These are phyloP conservation scores for Taeniopygia guttata DNA, from an alignment of 2,797 vertebrate genomes.

Conservation along the genomic window DNA sequence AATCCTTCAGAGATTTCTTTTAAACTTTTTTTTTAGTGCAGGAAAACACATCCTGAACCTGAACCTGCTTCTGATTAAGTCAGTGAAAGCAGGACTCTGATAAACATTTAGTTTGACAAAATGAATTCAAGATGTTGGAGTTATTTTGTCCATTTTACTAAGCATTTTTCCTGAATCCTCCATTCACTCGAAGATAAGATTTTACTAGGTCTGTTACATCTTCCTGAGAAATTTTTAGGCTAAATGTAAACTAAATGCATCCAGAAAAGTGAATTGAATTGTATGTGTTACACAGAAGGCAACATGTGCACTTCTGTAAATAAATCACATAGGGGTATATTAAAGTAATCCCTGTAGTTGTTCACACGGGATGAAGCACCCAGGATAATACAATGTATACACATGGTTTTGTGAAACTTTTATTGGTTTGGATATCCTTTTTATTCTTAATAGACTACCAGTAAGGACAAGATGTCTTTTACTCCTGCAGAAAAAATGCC, in stretches of 20 bases:
- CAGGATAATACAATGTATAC: not conserved
- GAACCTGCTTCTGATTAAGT: slow-evolving; percentile 58
- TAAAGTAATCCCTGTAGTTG: slow-evolving; percentile 24
- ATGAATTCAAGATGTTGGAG: slow-evolving; percentile 64
- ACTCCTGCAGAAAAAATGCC: not conserved
- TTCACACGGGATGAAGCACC: not conserved
- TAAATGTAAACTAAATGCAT: not conserved
- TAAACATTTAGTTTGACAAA: slow-evolving; percentile 60
- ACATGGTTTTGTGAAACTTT: slow-evolving; percentile 3
- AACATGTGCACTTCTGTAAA: not conserved
- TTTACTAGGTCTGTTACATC: not conserved
- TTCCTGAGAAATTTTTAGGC: not conserved
- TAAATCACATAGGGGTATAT: not conserved
- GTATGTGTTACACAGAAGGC: not conserved
- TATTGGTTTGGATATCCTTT: not conserved
- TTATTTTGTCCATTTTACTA: slow-evolving; percentile 40
- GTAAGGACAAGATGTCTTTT: not conserved
- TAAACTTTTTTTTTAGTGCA: not conserved
- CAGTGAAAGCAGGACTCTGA: slow-evolving; percentile 48
- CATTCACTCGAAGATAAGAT: slow-evolving; percentile 2
- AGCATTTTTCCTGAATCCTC: slow-evolving; percentile 28
- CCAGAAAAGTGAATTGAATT: not conserved
- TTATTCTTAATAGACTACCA: not conserved
- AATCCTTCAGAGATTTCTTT: slow-evolving; percentile 5
- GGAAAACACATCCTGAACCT: not conserved